Conservation (phyloP, 2,113 vertebrate species). For the Tenebrosternarchus preto region DNA sequence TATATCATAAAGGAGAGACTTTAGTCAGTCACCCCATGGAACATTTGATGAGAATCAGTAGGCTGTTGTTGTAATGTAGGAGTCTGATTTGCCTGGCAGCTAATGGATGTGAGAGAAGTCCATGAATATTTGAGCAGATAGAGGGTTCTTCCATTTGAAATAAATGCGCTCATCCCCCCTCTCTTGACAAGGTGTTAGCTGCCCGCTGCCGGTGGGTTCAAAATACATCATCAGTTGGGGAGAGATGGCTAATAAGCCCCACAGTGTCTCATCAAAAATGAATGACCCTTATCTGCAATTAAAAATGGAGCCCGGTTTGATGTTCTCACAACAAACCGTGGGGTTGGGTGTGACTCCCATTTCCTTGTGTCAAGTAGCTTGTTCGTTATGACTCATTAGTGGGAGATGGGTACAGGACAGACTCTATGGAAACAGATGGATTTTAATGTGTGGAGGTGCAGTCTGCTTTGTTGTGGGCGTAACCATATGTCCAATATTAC, state of each 20-base stretch:
- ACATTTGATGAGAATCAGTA: conserved; percentile 48
- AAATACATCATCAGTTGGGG: conserved; percentile 56
- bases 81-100: conserved; percentile 68
- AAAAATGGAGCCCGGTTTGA: conserved; percentile 60
- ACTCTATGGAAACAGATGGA: conserved; percentile 57
- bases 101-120: conserved; percentile 59
- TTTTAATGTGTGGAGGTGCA: conserved; percentile 48
- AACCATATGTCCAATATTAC: conserved; percentile 50
- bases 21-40: conserved; percentile 50
- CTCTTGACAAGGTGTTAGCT: conserved; percentile 21
- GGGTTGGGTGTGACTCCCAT: conserved; percentile 28
- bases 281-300: conserved; percentile 66
- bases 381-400: conserved; percentile 47
- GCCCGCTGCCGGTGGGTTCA: conserved; percentile 50
- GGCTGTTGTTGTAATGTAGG: conserved; percentile 57
- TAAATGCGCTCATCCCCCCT: conserved; percentile 35
- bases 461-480: conserved; percentile 47
- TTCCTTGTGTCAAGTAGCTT: conserved; percentile 37
- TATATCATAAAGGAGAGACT: conserved; percentile 27
- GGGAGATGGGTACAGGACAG: conserved; percentile 40
- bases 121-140: conserved; percentile 47
- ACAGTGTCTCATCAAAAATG: conserved; percentile 67
- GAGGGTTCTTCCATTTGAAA: conserved; percentile 50
- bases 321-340: conserved; percentile 47
- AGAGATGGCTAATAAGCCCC: conserved; percentile 58